Evolutionary conservation across 1,140 invertebrate species (phyloP).

Genomic region (Conus ventricosus): DNA sequence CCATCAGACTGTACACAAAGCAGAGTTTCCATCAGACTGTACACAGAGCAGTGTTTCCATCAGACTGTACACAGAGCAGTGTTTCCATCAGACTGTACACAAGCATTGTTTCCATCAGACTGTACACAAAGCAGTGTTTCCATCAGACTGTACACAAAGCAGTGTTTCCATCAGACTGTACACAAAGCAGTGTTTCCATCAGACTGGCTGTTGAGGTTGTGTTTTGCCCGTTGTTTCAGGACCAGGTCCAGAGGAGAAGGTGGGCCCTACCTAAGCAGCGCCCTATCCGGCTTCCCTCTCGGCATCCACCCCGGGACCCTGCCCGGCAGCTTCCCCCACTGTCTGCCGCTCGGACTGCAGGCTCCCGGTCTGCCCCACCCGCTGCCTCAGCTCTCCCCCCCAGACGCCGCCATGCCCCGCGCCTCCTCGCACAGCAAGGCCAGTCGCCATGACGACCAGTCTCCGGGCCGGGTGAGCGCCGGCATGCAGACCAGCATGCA

Average conservation of each 20-base stretch:
- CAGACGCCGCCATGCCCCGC: neutral
- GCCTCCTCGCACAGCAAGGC: neutral
- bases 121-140: neutral
- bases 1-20: too few relatives aligned
- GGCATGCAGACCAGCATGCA: neutral
- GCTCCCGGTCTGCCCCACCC: neutral
- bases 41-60: too few relatives aligned
- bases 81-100: neutral
- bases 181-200: too few relatives aligned
- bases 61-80: too few relatives aligned
- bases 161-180: too few relatives aligned
- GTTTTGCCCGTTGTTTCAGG: neutral
- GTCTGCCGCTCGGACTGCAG: neutral
- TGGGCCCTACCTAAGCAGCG: neutral
- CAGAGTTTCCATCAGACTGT: too few relatives aligned
- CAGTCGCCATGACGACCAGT: neutral
- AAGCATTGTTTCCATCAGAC: too few relatives aligned
- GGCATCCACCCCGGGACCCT: neutral
- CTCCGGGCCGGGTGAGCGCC: neutral
- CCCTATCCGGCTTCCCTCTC: neutral
- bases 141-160: too few relatives aligned
- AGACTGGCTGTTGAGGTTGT: neutral
- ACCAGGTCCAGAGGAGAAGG: neutral
- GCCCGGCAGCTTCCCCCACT: neutral
- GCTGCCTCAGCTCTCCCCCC: neutral